Conservation (phyloP, 2,888 invertebrate species). For the Epsilonema sp. region DNA sequence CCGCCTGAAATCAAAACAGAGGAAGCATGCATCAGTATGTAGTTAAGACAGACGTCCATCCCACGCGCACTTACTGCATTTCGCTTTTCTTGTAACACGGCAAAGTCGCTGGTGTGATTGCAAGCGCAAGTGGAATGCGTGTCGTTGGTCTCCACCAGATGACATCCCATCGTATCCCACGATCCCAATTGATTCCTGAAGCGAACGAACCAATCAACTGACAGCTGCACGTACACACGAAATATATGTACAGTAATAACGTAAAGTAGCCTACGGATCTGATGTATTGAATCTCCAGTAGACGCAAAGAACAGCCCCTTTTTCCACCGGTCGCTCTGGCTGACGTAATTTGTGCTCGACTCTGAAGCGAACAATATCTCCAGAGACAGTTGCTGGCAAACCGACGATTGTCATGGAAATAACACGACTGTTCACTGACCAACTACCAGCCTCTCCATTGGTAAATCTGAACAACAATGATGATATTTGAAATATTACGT, state of each 20-base stretch:
- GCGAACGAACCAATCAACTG: too few relatives aligned
- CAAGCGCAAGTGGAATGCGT: conserved; percentile 9
- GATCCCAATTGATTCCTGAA: neutral
- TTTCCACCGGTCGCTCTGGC: neutral
- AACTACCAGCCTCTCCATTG: neutral
- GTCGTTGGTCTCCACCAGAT: conserved; percentile 6
- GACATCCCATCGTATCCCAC: conserved; percentile 10
- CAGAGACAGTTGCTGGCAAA: too few relatives aligned
- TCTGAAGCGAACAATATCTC: too few relatives aligned
- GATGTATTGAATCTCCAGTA: neutral
- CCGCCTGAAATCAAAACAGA: neutral
- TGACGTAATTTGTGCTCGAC: conserved; percentile 1
- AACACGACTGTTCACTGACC: conserved; percentile 6
- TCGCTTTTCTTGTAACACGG: conserved; percentile 11
- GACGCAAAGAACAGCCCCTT: conserved; percentile 8
- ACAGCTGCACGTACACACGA: too few relatives aligned
- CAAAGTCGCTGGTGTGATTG: conserved; percentile 9
- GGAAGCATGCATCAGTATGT: too few relatives aligned
- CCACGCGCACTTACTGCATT: too few relatives aligned
- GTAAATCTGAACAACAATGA: too few relatives aligned
- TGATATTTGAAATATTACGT: too few relatives aligned
- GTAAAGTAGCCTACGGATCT: too few relatives aligned
- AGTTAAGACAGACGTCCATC: too few relatives aligned
- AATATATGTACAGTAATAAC: too few relatives aligned
- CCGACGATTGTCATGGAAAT: neutral